Conservation (phyloP, 2,797 vertebrate genomes). For the Microctenopoma steveboyesi region DNA sequence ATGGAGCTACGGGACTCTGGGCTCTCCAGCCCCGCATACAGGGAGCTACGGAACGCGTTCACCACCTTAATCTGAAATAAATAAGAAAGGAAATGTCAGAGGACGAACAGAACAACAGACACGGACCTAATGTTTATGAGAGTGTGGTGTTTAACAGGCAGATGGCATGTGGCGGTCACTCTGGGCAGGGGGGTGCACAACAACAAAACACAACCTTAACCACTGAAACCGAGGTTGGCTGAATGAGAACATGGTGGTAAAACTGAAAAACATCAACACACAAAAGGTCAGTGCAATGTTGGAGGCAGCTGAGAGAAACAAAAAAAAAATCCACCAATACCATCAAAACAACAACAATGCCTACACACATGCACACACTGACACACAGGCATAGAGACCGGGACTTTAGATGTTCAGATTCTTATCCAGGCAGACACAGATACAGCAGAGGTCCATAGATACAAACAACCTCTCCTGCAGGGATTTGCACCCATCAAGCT, state of each 20-base stretch:
- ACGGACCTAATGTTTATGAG: background rate
- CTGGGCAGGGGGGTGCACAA: constrained; percentile 20
- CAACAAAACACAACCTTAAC: constrained; percentile 30
- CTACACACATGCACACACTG: background rate
- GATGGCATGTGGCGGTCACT: constrained; percentile 29
- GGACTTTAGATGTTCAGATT: no score
- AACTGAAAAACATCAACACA: constrained; percentile 17
- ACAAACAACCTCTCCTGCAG: background rate
- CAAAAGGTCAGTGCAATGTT: constrained; percentile 14
- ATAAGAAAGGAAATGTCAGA: constrained; percentile 17
- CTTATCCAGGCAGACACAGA: background rate
- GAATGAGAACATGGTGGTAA: background rate
- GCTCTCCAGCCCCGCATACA: constrained; percentile 90
- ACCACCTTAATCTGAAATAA: constrained; percentile 94
- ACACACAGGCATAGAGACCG: background rate
- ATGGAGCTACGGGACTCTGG: constrained; percentile 92
- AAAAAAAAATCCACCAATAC: background rate
- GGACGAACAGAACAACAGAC: rapidly evolving
- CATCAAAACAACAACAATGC: background rate
- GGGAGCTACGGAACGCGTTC: constrained; percentile 94
- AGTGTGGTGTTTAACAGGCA: constrained; percentile 14
- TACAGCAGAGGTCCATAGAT: no score
- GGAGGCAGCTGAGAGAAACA: constrained; percentile 23
- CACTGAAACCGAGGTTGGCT: background rate
- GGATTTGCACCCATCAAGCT: background rate